phyloP scores from a whole-genome alignment of 2,797 vertebrate genomes.

The Anguilla marmorata region DNA sequence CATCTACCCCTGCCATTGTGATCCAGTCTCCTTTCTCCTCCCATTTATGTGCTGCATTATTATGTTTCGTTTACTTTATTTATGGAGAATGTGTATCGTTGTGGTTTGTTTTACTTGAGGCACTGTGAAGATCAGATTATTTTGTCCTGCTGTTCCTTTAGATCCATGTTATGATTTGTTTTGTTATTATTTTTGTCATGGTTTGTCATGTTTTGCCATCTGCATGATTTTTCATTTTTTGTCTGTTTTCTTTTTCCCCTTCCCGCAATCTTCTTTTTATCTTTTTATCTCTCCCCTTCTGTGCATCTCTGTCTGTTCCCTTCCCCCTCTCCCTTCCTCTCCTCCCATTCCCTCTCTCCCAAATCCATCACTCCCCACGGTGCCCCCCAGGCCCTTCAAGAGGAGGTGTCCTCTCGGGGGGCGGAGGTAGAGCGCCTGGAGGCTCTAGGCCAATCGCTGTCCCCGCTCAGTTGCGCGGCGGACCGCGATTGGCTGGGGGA shows the following conservation, averaged over 20 bases:
- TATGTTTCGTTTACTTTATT: slow-evolving; percentile 17
- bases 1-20: not conserved
- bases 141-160: slow-evolving; percentile 25
- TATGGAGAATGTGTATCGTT: slow-evolving; percentile 1
- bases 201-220: slow-evolving; percentile 60
- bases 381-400: slow-evolving; percentile 83
- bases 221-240: slow-evolving; percentile 63
- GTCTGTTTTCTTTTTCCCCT: slow-evolving; percentile 58
- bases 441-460: slow-evolving; percentile 81
- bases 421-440: slow-evolving; percentile 77
- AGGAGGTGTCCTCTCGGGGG: slow-evolving; percentile 78
- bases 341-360: slow-evolving; percentile 28
- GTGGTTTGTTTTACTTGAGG: slow-evolving; percentile 18
- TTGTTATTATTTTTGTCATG: slow-evolving; percentile 36
- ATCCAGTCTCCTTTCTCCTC: not conserved
- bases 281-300: slow-evolving; percentile 37
- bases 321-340: slow-evolving; percentile 26
- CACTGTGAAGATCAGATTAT: slow-evolving; percentile 7
- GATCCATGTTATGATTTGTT: slow-evolving; percentile 32
- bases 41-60: not conserved
- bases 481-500: slow-evolving; percentile 84
- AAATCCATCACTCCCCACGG: not conserved
- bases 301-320: slow-evolving; percentile 43
- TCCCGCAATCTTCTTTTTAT: slow-evolving; percentile 43
- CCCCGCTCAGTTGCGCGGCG: slow-evolving; percentile 79